Conservation (phyloP, 2,113 vertebrate genomes). For the Oncorhynchus keta region DNA sequence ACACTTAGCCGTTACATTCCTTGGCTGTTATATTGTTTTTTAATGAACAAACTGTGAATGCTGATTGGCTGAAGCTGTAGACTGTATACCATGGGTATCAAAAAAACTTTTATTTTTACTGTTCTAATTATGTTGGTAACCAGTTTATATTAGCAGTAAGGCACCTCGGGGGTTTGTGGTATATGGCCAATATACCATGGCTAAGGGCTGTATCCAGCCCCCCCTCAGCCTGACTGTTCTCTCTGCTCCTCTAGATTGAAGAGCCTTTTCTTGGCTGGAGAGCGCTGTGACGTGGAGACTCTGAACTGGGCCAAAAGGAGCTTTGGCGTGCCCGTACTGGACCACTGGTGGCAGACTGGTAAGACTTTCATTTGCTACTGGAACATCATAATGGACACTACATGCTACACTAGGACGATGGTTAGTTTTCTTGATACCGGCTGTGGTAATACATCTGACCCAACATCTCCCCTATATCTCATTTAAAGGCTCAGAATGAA, state of each 20-base stretch:
- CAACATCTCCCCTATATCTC: not conserved
- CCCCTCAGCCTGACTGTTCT: not conserved
- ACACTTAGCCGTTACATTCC: no score
- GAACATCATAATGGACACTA: not conserved
- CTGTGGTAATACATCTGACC: no score
- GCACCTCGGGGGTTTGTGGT: no score
- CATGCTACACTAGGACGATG: not conserved
- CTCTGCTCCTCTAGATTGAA: constrained; percentile 75
- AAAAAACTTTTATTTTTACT: no score
- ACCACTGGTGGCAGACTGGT: constrained; percentile 99
- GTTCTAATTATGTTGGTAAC: no score
- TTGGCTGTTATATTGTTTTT: no score
- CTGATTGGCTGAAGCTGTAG: no score
- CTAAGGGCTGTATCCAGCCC: no score
- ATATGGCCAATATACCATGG: no score
- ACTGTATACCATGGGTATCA: no score
- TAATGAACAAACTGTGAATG: no score
- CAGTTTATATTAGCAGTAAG: no score
- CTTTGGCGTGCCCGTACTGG: constrained; percentile 92
- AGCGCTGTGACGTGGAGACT: constrained; percentile 90
- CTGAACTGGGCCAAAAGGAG: constrained; percentile 88
- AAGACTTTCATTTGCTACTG: constrained; percentile 33
- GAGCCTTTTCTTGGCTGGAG: constrained; percentile 88
- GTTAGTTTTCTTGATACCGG: not conserved
- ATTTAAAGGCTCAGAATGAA: not conserved